Conservation (phyloP, 1,140 invertebrate species). For the Drosophila lacertosa region DNA sequence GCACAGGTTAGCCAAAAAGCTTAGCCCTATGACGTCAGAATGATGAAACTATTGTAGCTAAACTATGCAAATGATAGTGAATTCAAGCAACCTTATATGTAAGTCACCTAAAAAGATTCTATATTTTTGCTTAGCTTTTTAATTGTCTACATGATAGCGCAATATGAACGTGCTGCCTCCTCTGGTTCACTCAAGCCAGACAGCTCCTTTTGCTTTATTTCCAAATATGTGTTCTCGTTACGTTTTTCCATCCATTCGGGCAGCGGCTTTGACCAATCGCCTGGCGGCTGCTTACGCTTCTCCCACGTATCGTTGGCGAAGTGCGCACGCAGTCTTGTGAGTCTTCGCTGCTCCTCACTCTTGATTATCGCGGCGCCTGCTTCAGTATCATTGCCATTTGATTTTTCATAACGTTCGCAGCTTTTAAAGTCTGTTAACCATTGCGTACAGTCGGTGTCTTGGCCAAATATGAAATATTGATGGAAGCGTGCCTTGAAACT, state of each 20-base stretch:
- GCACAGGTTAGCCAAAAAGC: too few species aligned
- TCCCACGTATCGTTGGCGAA: slow-evolving; percentile 91
- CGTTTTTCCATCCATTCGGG: slow-evolving; percentile 89
- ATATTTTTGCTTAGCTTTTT: slow-evolving; percentile 2
- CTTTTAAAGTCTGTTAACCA: slow-evolving; percentile 92
- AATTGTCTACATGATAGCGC: slow-evolving; percentile 63
- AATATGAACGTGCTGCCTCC: slow-evolving; percentile 54
- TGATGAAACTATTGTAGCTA: too few species aligned
- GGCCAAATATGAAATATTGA: slow-evolving; percentile 93
- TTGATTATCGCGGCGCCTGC: slow-evolving; percentile 87
- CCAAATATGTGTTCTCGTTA: slow-evolving; percentile 88
- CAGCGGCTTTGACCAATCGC: slow-evolving; percentile 91
- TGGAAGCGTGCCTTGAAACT: slow-evolving; percentile 91
- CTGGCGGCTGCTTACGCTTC: slow-evolving; percentile 89
- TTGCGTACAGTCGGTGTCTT: slow-evolving; percentile 89
- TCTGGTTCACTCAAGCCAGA: slow-evolving; percentile 67
- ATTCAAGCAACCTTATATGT: too few species aligned
- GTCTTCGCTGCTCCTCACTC: slow-evolving; percentile 88
- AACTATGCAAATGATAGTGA: too few species aligned
- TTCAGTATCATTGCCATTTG: slow-evolving; percentile 86
- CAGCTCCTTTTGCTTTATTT: slow-evolving; percentile 87
- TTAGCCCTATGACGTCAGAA: too few species aligned
- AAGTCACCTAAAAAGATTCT: neutral
- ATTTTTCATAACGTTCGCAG: slow-evolving; percentile 88
- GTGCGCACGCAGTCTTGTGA: slow-evolving; percentile 87